Conservation (phyloP, 1,140 invertebrate species). For the Mercenaria mercenaria region DNA sequence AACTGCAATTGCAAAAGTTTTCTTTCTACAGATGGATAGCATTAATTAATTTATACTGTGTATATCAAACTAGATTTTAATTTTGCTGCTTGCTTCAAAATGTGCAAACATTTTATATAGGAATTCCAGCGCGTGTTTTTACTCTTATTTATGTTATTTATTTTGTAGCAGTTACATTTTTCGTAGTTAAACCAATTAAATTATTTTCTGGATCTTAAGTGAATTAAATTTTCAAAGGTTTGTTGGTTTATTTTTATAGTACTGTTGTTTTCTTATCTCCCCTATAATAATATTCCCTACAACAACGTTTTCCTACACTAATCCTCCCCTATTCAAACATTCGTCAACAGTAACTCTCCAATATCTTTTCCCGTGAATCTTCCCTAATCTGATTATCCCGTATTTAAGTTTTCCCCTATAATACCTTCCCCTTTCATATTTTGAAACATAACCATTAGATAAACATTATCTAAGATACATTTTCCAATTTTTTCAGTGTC, state of each 20-base stretch:
- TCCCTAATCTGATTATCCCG: too few relatives aligned
- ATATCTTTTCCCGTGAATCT: too few relatives aligned
- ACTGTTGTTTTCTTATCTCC: too few relatives aligned
- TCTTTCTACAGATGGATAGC: not conserved
- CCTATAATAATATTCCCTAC: too few relatives aligned
- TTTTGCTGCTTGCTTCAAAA: slow-evolving; percentile 21
- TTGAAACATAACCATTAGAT: too few relatives aligned
- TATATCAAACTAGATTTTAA: not conserved
- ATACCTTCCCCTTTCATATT: too few relatives aligned
- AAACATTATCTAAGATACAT: too few relatives aligned
- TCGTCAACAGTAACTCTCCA: too few relatives aligned
- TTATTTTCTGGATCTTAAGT: slow-evolving; percentile 34
- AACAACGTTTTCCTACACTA: too few relatives aligned
- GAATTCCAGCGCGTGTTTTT: slow-evolving; percentile 25
- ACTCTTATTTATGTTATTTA: slow-evolving; percentile 16
- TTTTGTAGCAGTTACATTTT: not conserved
- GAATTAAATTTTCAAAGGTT: slow-evolving; percentile 14
- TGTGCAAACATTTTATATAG: not conserved
- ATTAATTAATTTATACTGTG: not conserved
- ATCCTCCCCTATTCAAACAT: too few relatives aligned
- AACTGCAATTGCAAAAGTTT: not conserved
- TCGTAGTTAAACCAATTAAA: not conserved
- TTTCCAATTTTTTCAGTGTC: too few relatives aligned
- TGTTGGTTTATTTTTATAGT: not conserved
- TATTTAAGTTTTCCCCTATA: too few relatives aligned